These are phyloP conservation scores for Peribatodes rhomboidaria DNA, from an alignment of 2,888 invertebrate species.

Conservation along the genomic window DNA sequence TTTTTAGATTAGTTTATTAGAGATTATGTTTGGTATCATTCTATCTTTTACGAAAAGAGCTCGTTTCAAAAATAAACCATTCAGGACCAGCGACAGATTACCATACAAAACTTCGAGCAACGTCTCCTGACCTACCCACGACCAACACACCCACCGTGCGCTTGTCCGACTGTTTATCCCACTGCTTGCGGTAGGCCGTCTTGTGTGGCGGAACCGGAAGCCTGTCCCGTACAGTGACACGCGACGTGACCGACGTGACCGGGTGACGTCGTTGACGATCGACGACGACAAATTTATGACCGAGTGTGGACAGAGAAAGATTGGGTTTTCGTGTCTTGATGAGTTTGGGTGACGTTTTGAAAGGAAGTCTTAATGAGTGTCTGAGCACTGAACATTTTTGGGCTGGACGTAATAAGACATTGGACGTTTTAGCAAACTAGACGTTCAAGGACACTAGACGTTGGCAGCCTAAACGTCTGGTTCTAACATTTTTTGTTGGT, in stretches of 20 bases:
- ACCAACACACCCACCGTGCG: slow-evolving; percentile 16
- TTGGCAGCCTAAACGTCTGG: too few relatives aligned
- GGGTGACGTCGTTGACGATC: slow-evolving; percentile 15
- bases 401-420: too few relatives aligned
- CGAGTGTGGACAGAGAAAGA: slow-evolving; percentile 9
- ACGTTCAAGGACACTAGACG: too few relatives aligned
- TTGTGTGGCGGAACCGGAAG: slow-evolving; percentile 37
- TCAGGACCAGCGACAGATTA: background rate
- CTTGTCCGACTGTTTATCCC: background rate
- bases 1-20: too few relatives aligned
- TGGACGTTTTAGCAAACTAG: too few relatives aligned
- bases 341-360: background rate
- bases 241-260: slow-evolving; percentile 19
- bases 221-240: background rate
- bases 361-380: background rate
- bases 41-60: background rate
- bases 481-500: too few relatives aligned
- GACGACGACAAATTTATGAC: slow-evolving; percentile 29
- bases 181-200: slow-evolving; percentile 35
- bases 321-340: background rate
- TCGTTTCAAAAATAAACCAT: background rate
- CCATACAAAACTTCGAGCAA: background rate
- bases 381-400: too few relatives aligned
- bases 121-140: slow-evolving; percentile 13
- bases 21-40: too few relatives aligned